Evolutionary conservation across 2,888 invertebrate genomes (phyloP).

Genomic region (Elysia crispata): DNA sequence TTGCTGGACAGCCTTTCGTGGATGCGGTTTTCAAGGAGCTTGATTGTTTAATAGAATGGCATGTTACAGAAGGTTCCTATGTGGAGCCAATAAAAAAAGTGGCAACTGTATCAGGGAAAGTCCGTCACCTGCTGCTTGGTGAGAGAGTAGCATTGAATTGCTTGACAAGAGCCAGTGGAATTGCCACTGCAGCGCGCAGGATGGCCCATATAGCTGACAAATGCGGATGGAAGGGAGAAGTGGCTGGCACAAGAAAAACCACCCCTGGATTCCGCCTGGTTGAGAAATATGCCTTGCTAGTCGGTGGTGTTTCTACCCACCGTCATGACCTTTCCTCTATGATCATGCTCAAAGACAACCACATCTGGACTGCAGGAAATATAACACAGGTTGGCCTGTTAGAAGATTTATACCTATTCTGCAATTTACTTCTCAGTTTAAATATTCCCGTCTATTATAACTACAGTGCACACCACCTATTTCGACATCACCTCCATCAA

Average conservation of each 20-base stretch:
- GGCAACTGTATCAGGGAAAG: slow-evolving; percentile 75
- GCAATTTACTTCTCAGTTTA: not conserved
- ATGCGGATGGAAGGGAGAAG: slow-evolving; percentile 74
- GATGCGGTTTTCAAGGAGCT: slow-evolving; percentile 77
- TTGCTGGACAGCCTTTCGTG: slow-evolving; percentile 78
- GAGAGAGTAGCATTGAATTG: slow-evolving; percentile 78
- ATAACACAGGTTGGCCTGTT: slow-evolving; percentile 69
- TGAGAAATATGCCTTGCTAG: slow-evolving; percentile 78
- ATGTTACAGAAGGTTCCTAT: slow-evolving; percentile 70
- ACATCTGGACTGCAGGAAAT: slow-evolving; percentile 77
- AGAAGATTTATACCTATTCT: too few relatives aligned
- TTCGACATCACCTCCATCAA: too few relatives aligned
- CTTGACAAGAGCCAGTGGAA: slow-evolving; percentile 77
- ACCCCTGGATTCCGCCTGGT: slow-evolving; percentile 79
- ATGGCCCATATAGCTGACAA: slow-evolving; percentile 60
- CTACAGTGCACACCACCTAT: not conserved
- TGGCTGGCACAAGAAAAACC: slow-evolving; percentile 78
- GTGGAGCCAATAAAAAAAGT: slow-evolving; percentile 66
- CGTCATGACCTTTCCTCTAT: slow-evolving; percentile 77
- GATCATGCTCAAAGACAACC: slow-evolving; percentile 79
- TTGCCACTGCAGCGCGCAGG: slow-evolving; percentile 73
- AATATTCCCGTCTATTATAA: not conserved
- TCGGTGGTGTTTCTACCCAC: slow-evolving; percentile 77
- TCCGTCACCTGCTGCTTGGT: slow-evolving; percentile 75
- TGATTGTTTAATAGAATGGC: slow-evolving; percentile 75